Evolutionary conservation across 2,888 invertebrate species (phyloP), one percentile per base, ranked within the genome.

Genomic region (Megalurothrips usitatus): DNA sequence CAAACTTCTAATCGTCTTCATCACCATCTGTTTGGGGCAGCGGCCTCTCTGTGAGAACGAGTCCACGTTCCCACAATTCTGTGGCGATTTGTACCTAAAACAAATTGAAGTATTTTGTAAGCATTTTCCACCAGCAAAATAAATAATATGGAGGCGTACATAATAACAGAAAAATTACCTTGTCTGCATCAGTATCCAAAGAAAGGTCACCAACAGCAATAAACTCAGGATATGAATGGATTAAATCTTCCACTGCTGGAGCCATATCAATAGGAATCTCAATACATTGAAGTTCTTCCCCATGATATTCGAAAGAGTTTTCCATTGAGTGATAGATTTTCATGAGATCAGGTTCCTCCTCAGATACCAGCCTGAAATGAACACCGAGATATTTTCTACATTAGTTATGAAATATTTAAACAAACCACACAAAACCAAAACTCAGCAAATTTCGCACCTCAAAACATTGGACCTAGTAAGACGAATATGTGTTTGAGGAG

Each of bases 271-370:
- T 88, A 17, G 92, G 91, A 82, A 98, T 90, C 86, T 95, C 95
- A 82, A 98, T 87, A 86, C 90, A 92, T 84, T 93, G 93, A 1
- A 91, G 89, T 52, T 96, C 96, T 86, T 91, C 92, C 58, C 93
- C 95, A 86, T 96, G 95, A 86, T 96, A 97, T 84, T 94, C 92
- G 83, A 94, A 90, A 0, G 94, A 93, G 87, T 98, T 98, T 85
- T 97, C 96, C 78, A 92, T 89, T 83, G 92, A 92, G 87, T 95
- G 95, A 87, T 96, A 98, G 52, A 97, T 85, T 80, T 75, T 75
- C 12, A 91, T 90, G 28, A 92, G 86, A 80, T 84, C 84, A 17
- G 80, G 63, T 19, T 83, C 82, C 83, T 84, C 83, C 83, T 84
- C 81, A 82, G 82, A 87, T 0, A 94, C 91, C 85, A 96, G 87